Conservation (phyloP, 2,888 invertebrate species). For the Pollenia amentaria region DNA sequence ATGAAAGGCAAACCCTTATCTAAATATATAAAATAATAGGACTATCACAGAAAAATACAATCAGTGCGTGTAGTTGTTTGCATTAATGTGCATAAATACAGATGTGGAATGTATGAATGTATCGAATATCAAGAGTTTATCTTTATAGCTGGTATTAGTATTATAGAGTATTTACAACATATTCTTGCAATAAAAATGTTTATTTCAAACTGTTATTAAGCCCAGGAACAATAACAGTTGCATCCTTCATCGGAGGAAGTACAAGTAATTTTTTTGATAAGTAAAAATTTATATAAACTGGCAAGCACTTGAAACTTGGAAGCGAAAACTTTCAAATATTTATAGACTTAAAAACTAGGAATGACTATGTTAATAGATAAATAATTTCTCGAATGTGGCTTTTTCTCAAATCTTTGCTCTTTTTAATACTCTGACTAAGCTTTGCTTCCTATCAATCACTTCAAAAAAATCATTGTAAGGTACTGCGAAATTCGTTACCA, state of each 20-base stretch:
- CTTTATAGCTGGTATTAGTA: slow-evolving; percentile 41
- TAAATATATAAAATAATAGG: slow-evolving; percentile 23
- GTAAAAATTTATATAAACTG: no score
- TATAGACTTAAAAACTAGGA: no score
- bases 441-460: no score
- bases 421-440: no score
- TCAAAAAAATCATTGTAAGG: neutral
- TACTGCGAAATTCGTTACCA: neutral
- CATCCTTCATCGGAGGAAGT: neutral
- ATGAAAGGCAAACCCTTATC: no score
- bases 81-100: neutral
- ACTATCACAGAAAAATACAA: slow-evolving; percentile 30
- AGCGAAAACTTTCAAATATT: no score
- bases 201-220: slow-evolving; percentile 33
- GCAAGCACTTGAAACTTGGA: no score
- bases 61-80: slow-evolving; percentile 21
- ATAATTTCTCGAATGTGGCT: no score
- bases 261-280: no score
- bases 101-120: neutral
- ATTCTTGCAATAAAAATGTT: slow-evolving; percentile 42
- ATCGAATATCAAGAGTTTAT: slow-evolving; percentile 33
- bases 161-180: slow-evolving; percentile 43
- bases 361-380: no score
- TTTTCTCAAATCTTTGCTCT: no score
- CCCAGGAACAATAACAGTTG: neutral